Base-by-base conservation (phyloP, 2,888 invertebrate species). In the Campoplex capitator region DNA sequence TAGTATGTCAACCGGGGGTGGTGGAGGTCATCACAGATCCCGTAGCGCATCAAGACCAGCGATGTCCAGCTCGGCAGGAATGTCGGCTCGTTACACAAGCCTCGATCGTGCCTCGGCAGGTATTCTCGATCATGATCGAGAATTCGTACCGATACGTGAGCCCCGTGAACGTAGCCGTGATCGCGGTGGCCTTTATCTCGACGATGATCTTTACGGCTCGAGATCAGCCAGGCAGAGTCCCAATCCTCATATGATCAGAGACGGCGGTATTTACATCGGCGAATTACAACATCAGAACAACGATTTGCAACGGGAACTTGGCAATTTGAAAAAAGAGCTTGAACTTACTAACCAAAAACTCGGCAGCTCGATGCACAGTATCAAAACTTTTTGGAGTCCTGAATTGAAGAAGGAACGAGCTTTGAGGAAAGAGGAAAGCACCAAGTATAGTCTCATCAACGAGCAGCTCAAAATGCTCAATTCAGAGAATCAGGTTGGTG, bases 331-430 rank as follows among this genome's bases (percentile, higher is more conserved):
- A 95, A 98, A 98, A 94, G 99, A 99, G 94, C 96, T 99, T 93
- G 99, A 99, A 95, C 96, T 98, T 94, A 98, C 99, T 90, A 99
- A 99, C 95, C 99, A 99, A 95, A 99, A 99, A 95, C 96, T 99
- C 92, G 98, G 98, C 94, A 99, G 99, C 94, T 98, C 98, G 93
- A 99, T 99, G 99, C 99, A 99, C 95, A 99, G 99, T 95, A 99
- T 99, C 95, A 99, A 99, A 96, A 99, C 99, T 82, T 99, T 99
- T 95, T 99, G 99, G 99, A 99, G 99, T 94, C 99, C 99, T 32
- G 99, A 99, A 95, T 96, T 99, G 95, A 99, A 99, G 95, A 99
- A 99, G 95, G 99, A 99, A 95, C 96, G 99, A 89, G 98, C 99
- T 77, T 95, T 99, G 92, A 96, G 99, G 91, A 99, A 99, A 94